phyloP scores from a whole-genome alignment of 2,797 vertebrate species.

The Muscicapa comitata region DNA sequence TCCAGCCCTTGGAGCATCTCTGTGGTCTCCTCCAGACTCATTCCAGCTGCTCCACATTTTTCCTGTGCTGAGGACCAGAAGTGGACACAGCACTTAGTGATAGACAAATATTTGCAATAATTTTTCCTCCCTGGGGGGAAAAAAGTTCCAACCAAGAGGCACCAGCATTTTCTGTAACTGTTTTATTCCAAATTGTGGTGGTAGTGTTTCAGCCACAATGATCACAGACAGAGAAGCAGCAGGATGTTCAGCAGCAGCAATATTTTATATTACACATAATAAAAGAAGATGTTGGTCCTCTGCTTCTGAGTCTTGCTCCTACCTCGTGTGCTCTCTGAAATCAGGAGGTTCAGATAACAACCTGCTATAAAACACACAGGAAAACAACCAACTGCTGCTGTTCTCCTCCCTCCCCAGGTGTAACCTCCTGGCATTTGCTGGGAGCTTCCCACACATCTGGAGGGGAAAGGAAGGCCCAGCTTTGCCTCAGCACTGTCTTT shows the following conservation, averaged over 20 bases:
- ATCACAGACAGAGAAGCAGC: background rate
- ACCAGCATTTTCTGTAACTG: background rate
- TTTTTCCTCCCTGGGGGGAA: background rate
- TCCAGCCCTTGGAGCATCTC: background rate
- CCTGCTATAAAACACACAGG: background rate
- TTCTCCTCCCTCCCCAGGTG: background rate
- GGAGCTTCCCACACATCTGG: background rate
- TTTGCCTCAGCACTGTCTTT: background rate
- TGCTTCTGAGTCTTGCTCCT: background rate
- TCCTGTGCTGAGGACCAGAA: background rate
- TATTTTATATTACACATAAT: background rate
- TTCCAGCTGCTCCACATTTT: background rate
- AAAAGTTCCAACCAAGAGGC: background rate
- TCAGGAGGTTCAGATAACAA: background rate
- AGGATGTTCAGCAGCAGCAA: background rate
- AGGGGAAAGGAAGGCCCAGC: background rate
- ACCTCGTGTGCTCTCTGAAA: background rate
- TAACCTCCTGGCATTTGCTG: background rate
- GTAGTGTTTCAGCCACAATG: background rate
- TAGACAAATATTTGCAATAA: background rate
- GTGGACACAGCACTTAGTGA: background rate
- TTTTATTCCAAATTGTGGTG: background rate
- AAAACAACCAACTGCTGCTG: background rate
- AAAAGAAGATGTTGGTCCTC: background rate
- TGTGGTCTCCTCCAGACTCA: accelerated